Percentiles rank a stretch among this genome's conserved stretches.
These are phyloP conservation scores for Natrix natrix DNA, from an alignment of 2,797 vertebrate genomes.

Conservation along the genomic window DNA sequence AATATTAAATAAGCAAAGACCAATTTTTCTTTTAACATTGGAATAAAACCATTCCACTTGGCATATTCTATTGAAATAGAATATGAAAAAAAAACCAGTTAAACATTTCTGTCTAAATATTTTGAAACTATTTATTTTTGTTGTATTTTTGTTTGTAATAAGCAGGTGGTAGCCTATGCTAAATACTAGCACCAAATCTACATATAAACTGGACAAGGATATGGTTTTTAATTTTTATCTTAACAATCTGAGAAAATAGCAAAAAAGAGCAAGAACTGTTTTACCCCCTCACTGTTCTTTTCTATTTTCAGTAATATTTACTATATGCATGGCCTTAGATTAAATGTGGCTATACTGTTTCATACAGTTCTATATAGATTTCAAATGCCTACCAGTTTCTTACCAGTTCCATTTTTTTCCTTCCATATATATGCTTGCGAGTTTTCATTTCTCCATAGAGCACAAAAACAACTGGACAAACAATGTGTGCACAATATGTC, in stretches of 20 bases:
- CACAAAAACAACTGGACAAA: neutral
- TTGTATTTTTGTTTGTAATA: neutral
- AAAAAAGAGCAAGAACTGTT: neutral
- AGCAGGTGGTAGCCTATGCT: neutral
- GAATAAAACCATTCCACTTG: neutral
- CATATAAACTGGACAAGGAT: neutral
- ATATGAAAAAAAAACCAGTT: neutral
- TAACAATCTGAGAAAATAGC: neutral
- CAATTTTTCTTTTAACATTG: neutral
- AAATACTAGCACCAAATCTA: neutral
- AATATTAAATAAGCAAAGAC: neutral
- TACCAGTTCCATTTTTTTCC: neutral
- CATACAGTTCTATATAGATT: neutral
- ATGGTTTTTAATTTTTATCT: neutral
- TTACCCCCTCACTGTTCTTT: neutral
- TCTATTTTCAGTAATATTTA: neutral
- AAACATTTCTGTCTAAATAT: neutral
- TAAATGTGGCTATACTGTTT: neutral
- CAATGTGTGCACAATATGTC: neutral
- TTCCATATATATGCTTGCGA: neutral
- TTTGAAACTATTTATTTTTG: neutral
- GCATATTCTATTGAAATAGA: neutral
- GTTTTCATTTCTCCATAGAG: neutral
- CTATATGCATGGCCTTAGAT: neutral
- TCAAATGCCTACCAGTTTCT: neutral